Conservation (phyloP, 2,797 vertebrate genomes). For the Perodicticus potto region DNA sequence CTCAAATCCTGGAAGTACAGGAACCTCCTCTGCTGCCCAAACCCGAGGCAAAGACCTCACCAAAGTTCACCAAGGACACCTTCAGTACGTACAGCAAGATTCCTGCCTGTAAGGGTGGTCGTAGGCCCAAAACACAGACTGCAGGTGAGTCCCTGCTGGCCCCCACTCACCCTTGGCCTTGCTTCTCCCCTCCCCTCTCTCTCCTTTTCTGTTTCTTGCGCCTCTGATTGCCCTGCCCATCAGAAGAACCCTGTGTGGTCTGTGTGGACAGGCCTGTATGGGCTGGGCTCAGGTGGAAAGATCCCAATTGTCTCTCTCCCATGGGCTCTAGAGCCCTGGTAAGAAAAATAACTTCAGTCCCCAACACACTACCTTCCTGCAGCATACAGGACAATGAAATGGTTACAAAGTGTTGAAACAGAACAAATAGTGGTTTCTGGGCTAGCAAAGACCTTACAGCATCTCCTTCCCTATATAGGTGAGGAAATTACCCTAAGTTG, state of each 20-base stretch:
- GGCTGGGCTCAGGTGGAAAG: neutral
- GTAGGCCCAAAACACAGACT: accelerated
- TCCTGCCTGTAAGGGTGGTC: neutral
- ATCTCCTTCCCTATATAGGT: neutral
- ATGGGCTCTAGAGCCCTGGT: neutral
- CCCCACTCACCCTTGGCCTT: neutral
- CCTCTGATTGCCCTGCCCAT: neutral
- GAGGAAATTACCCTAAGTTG: neutral
- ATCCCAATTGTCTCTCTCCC: neutral
- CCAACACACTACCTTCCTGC: neutral
- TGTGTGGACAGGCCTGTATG: neutral
- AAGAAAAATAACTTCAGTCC: neutral
- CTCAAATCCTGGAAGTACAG: neutral
- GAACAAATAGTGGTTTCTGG: neutral
- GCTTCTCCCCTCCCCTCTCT: neutral
- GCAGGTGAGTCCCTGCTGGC: constrained; percentile 37
- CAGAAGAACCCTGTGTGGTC: neutral
- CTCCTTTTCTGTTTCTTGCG: neutral
- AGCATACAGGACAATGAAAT: neutral
- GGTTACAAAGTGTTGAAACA: neutral
- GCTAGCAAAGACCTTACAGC: neutral
- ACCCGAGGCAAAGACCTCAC: neutral
- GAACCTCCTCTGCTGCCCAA: neutral
- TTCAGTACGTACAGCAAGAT: neutral
- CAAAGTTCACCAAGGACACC: neutral